Evolutionary conservation across 2,888 invertebrate species (phyloP).

Genomic region (Drosophila fulvimacula): DNA sequence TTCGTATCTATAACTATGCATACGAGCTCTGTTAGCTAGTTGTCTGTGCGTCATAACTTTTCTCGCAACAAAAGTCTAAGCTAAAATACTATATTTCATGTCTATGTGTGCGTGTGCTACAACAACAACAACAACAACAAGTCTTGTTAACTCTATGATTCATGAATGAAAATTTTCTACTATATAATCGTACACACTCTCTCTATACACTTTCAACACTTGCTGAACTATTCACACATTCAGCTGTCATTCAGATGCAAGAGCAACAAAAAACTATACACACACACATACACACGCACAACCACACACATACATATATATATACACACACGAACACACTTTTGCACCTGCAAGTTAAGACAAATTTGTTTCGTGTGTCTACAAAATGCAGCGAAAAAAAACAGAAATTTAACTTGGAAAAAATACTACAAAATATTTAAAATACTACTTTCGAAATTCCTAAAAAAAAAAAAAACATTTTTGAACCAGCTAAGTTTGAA

Average conservation of each 20-base stretch:
- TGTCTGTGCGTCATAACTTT: conserved; percentile 47
- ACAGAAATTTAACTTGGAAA: background rate
- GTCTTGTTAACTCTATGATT: conserved; percentile 26
- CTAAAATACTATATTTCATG: conserved; percentile 30
- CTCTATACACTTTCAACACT: conserved; percentile 18
- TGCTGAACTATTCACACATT: conserved; percentile 25
- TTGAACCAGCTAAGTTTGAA: background rate
- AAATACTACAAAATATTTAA: background rate
- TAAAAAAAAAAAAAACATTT: conserved; percentile 14
- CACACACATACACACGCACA: conserved; percentile 16
- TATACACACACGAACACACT: conserved; percentile 18
- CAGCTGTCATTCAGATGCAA: conserved; percentile 31
- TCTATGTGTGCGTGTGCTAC: conserved; percentile 69
- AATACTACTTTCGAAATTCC: too few species aligned
- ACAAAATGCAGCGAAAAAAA: background rate
- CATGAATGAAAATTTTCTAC: conserved; percentile 21
- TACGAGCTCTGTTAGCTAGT: conserved; percentile 61
- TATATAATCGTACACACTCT: conserved; percentile 18
- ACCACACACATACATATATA: conserved; percentile 19
- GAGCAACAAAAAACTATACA: conserved; percentile 12
- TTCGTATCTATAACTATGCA: conserved; percentile 34
- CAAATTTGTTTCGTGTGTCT: conserved; percentile 17
- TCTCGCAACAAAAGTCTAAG: conserved; percentile 34
- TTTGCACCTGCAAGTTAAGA: conserved; percentile 45
- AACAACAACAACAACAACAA: conserved; percentile 22